Evolutionary conservation across 2,888 invertebrate genomes (phyloP).

Genomic region (Hypercompe scribonia): DNA sequence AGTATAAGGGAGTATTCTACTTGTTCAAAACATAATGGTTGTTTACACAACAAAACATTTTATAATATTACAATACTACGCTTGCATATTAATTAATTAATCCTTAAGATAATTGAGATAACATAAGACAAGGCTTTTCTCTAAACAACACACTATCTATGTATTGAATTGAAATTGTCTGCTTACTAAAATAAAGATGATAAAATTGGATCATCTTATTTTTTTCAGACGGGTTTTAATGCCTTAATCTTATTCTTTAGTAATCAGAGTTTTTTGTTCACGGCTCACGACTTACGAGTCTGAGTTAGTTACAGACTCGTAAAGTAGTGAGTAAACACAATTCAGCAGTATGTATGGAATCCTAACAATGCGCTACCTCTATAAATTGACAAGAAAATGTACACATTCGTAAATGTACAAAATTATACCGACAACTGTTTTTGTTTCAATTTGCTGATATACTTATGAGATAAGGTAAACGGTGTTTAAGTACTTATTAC

Average conservation of each 20-base stretch:
- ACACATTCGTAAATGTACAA: not conserved
- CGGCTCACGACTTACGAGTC: not conserved
- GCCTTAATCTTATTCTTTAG: not conserved
- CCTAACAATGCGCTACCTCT: conserved; percentile 3
- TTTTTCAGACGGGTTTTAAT: not conserved
- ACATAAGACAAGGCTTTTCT: too few relatives aligned
- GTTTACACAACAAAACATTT: too few relatives aligned
- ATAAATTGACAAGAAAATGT: conserved; percentile 3
- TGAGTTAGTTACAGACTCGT: not conserved
- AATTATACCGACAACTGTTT: not conserved
- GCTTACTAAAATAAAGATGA: not conserved
- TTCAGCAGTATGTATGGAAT: not conserved
- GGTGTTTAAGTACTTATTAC: too few relatives aligned
- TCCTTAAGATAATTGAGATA: too few relatives aligned
- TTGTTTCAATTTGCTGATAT: not conserved
- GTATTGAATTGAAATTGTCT: too few relatives aligned
- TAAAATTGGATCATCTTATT: not conserved
- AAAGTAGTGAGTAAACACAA: not conserved
- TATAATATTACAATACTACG: too few relatives aligned
- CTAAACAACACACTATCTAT: too few relatives aligned
- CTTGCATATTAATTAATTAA: too few relatives aligned
- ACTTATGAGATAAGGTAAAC: not conserved
- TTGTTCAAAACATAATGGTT: too few relatives aligned
- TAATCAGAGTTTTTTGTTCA: not conserved
- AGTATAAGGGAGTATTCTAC: too few relatives aligned